phyloP scores from a whole-genome alignment of 2,888 invertebrate genomes.

The Pachydiplax longipennis region DNA sequence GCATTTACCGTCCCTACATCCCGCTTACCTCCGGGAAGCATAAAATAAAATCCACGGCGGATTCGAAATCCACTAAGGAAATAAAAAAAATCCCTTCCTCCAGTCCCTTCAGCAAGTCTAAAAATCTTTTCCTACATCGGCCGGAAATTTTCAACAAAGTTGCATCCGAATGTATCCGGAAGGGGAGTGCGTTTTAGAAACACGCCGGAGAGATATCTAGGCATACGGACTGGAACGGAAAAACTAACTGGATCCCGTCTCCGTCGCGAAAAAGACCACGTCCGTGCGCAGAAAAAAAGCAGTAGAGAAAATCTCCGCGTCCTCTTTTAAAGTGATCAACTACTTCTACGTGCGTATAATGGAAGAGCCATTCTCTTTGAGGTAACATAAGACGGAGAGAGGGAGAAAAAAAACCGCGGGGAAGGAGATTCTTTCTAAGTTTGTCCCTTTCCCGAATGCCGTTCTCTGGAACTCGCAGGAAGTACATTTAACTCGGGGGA shows the following conservation, averaged over 20 bases:
- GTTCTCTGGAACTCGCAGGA: slow-evolving; percentile 1
- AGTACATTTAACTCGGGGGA: slow-evolving; percentile 25
- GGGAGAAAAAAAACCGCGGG: not conserved
- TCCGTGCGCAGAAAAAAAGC: not conserved
- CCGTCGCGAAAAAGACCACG: not conserved
- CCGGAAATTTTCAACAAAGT: too few relatives aligned
- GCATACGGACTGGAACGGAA: not conserved
- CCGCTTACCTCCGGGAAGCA: too few relatives aligned
- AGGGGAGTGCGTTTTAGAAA: too few relatives aligned
- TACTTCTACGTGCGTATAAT: slow-evolving; percentile 32
- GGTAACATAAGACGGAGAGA: not conserved
- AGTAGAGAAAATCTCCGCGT: not conserved
- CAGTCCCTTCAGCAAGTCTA: too few relatives aligned
- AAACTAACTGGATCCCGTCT: too few relatives aligned
- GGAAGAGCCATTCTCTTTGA: slow-evolving; percentile 35
- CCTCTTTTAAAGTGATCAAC: not conserved
- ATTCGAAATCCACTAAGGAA: too few relatives aligned
- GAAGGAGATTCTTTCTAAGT: not conserved
- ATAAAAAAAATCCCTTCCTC: too few relatives aligned
- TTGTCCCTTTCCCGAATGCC: not conserved
- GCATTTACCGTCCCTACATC: too few relatives aligned
- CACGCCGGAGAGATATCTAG: not conserved
- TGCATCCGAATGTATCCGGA: too few relatives aligned
- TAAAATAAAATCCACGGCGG: too few relatives aligned
- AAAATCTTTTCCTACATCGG: too few relatives aligned